phyloP scores from a whole-genome alignment of 2,113 vertebrate species.

The Amblyopsis rosae region DNA sequence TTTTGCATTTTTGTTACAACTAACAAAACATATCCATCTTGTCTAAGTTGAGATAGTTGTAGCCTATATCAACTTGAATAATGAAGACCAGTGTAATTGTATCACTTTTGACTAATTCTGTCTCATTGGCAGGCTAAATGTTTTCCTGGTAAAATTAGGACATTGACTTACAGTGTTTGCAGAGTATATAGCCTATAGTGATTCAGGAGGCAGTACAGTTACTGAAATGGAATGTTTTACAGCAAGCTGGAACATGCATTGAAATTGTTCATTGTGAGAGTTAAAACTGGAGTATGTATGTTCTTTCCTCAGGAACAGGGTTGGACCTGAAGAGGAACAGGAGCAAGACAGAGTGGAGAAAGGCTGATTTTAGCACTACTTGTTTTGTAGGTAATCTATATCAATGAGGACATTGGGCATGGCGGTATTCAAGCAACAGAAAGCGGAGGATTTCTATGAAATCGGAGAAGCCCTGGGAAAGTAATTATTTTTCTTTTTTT shows the following conservation, averaged over 20 bases:
- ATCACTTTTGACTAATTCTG: neutral
- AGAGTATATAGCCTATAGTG: neutral
- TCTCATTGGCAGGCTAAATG: neutral
- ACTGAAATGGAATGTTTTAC: constrained; percentile 43
- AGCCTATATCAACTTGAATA: neutral
- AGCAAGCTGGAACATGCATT: constrained; percentile 61
- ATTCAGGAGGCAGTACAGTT: constrained; percentile 36
- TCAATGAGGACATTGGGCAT: constrained; percentile 87
- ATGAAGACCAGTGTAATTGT: neutral
- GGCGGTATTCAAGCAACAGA: constrained; percentile 93
- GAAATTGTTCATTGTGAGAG: constrained; percentile 21
- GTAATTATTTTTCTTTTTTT: constrained; percentile 69
- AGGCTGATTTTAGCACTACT: constrained; percentile 18
- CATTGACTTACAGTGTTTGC: neutral
- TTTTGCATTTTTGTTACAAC: too few species aligned
- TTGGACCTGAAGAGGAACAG: constrained; percentile 11
- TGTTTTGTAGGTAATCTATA: constrained; percentile 44
- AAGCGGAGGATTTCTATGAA: constrained; percentile 91
- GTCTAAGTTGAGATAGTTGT: neutral
- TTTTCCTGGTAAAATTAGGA: neutral
- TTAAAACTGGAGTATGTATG: constrained; percentile 20
- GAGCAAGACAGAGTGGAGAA: neutral
- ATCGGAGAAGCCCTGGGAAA: constrained; percentile 90
- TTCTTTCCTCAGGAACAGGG: constrained; percentile 36
- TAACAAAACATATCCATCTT: too few species aligned